Conservation (phyloP, 2,113 vertebrate species). For the Siniperca chuatsi region DNA sequence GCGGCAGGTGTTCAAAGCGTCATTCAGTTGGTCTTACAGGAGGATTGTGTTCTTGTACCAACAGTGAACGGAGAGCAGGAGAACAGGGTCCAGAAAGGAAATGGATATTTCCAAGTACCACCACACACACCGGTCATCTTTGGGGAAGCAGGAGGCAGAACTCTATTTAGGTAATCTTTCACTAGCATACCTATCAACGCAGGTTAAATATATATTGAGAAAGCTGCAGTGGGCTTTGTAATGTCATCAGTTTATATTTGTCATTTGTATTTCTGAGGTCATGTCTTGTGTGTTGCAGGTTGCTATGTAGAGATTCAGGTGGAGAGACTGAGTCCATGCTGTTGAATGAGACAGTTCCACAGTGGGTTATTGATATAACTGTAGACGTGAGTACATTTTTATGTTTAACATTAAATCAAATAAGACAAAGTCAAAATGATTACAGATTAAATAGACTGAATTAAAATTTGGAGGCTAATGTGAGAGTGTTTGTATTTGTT, state of each 20-base stretch:
- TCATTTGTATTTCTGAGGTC: background rate
- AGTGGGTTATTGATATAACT: conserved; percentile 99
- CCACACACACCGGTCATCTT: conserved; percentile 99
- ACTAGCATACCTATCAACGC: background rate
- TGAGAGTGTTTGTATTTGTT: background rate
- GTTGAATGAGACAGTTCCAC: conserved; percentile 97
- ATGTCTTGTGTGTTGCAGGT: conserved; percentile 79
- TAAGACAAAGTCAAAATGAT: background rate
- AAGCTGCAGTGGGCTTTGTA: background rate
- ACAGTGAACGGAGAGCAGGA: conserved; percentile 97
- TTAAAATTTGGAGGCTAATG: background rate
- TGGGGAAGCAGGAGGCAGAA: conserved; percentile 96
- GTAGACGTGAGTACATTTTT: conserved; percentile 92
- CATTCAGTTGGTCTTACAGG: background rate
- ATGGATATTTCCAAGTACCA: conserved; percentile 99
- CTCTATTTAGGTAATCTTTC: conserved; percentile 91
- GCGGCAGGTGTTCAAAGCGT: background rate
- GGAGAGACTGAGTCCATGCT: conserved; percentile 99
- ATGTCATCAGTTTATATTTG: background rate
- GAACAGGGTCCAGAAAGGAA: conserved; percentile 96
- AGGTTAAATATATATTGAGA: background rate
- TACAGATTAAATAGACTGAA: background rate
- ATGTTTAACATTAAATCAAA: background rate
- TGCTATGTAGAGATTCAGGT: conserved; percentile 97
- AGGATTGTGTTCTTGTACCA: conserved; percentile 23